Evolutionary conservation across 2,113 vertebrate species (phyloP).

Genomic region (Nothocercus julius): DNA sequence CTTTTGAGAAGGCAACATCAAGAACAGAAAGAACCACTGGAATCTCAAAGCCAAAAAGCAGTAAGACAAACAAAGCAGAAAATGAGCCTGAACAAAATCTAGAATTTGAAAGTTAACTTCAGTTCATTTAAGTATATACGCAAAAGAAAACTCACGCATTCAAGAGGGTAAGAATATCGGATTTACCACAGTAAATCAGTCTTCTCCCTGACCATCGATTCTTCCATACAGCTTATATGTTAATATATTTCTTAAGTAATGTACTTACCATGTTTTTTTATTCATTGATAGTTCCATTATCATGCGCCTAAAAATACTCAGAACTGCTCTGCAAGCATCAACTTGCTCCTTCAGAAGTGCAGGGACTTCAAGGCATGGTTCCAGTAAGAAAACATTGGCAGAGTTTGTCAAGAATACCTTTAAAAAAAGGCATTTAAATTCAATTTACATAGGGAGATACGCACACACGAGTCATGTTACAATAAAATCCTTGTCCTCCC

Average conservation of each 20-base stretch:
- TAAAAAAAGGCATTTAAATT: neutral
- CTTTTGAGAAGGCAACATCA: neutral
- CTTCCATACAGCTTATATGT: neutral
- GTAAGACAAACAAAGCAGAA: too few relatives aligned
- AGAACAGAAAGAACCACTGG: neutral
- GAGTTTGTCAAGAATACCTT: conserved; percentile 98
- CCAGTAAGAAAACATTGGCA: conserved; percentile 94
- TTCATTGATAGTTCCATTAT: conserved; percentile 97
- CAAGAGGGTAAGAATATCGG: too few relatives aligned
- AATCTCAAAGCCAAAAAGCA: neutral
- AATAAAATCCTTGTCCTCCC: neutral
- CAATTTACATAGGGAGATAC: neutral
- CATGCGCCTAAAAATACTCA: conserved; percentile 94
- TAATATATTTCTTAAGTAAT: neutral
- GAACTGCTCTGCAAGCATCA: conserved; percentile 94
- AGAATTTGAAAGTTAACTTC: neutral
- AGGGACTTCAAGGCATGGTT: conserved; percentile 91
- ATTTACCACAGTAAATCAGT: neutral
- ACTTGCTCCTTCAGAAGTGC: conserved; percentile 93
- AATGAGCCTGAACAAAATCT: neutral
- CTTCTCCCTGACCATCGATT: neutral
- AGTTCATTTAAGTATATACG: neutral
- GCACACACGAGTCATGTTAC: neutral
- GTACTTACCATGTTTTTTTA: conserved; percentile 89
- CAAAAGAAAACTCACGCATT: neutral